phyloP scores from a whole-genome alignment of 2,113 vertebrate genomes.

The Psilopsiagon aymara region DNA sequence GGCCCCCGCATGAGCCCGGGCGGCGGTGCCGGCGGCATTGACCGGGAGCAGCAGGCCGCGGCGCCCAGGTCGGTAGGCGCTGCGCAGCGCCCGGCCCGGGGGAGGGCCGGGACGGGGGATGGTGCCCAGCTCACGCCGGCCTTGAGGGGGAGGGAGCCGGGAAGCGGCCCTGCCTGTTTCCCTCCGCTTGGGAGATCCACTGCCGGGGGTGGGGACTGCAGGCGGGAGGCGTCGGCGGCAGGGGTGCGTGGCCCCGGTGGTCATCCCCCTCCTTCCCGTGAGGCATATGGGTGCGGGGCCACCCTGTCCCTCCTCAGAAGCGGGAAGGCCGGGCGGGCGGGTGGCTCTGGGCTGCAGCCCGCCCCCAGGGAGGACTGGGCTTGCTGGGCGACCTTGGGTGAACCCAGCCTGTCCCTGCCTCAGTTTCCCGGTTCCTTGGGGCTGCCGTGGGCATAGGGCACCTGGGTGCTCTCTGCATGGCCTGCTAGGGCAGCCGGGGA shows the following conservation, averaged over 20 bases:
- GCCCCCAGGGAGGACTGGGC: background rate
- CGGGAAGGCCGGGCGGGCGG: background rate
- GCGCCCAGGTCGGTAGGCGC: conserved; percentile 29
- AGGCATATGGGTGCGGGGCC: background rate
- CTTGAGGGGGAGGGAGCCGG: background rate
- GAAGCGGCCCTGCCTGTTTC: background rate
- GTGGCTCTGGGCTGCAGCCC: background rate
- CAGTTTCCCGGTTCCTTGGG: background rate
- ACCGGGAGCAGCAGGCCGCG: conserved; percentile 59
- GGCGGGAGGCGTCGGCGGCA: conserved; percentile 23
- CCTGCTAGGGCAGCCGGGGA: background rate
- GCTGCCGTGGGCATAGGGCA: background rate
- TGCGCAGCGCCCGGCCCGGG: background rate
- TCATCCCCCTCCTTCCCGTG: background rate
- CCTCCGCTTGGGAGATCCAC: background rate
- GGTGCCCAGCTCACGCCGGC: background rate
- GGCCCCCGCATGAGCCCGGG: conserved; percentile 73
- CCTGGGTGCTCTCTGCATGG: background rate
- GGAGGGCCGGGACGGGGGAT: background rate
- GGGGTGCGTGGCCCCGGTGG: background rate
- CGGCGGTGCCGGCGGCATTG: conserved; percentile 41
- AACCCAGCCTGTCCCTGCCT: background rate
- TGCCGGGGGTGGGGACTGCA: background rate
- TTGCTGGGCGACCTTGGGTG: conserved; percentile 24
- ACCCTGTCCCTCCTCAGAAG: background rate